Conservation (phyloP, 2,113 vertebrate species). For the Fukomys damarensis region DNA sequence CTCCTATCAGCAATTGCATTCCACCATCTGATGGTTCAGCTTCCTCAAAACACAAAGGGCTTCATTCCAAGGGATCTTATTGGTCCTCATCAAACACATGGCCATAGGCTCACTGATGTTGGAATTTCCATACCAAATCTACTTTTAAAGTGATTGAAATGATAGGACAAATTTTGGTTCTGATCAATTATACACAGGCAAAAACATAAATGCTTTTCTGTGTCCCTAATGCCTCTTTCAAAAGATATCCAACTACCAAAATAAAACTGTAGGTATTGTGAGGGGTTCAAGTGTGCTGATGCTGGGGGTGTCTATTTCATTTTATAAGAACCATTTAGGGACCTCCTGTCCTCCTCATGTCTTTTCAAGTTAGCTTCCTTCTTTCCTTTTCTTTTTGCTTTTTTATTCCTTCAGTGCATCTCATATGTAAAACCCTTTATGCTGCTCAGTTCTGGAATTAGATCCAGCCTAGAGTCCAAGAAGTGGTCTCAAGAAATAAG, state of each 20-base stretch:
- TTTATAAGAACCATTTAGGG: neutral
- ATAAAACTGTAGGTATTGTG: neutral
- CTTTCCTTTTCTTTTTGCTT: neutral
- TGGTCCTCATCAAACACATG: neutral
- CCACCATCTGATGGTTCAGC: neutral
- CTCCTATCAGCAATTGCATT: neutral
- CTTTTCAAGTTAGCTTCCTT: neutral
- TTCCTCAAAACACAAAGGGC: neutral
- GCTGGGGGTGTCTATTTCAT: neutral
- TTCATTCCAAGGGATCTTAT: neutral
- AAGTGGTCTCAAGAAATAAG: neutral
- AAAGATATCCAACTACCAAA: constrained; percentile 17
- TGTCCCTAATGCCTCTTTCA: constrained; percentile 16
- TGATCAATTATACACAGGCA: neutral
- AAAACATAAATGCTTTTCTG: neutral
- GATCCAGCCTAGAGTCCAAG: neutral
- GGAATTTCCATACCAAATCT: constrained; percentile 30
- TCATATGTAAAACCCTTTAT: neutral
- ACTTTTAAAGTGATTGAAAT: constrained; percentile 5
- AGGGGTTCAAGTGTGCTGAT: neutral
- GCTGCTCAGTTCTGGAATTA: neutral
- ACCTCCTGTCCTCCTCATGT: neutral
- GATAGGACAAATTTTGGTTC: constrained; percentile 11
- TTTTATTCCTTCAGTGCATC: neutral
- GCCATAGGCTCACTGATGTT: neutral